A percentile compares a stretch with the other conserved stretches of the same genome.
phyloP scores from a whole-genome alignment of 2,113 vertebrate species.

The Riparia riparia region DNA sequence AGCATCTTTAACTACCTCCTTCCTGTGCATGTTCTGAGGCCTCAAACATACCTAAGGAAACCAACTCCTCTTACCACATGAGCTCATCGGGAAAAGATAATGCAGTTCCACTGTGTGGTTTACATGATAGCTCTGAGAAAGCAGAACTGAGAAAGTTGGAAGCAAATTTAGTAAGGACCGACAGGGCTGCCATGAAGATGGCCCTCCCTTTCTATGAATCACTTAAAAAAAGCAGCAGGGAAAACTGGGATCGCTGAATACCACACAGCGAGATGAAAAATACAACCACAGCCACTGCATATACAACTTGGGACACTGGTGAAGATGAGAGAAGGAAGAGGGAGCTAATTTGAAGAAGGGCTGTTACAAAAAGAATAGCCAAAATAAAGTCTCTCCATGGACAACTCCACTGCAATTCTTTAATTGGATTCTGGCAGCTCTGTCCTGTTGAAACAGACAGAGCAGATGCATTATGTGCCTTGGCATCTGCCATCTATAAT shows the following conservation, averaged over 20 bases:
- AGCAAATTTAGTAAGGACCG: background rate
- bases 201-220: background rate
- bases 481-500: constrained; percentile 61
- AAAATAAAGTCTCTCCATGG: constrained; percentile 17
- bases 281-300: background rate
- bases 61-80: background rate
- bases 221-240: background rate
- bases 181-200: background rate
- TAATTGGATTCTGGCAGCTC: constrained; percentile 49
- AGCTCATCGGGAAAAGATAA: background rate
- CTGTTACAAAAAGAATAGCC: background rate
- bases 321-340: background rate
- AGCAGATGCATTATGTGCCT: constrained; percentile 32
- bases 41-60: background rate
- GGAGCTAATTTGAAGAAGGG: background rate
- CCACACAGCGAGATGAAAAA: background rate
- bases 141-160: background rate
- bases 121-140: background rate
- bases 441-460: background rate
- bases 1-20: background rate
- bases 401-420: constrained; percentile 40
- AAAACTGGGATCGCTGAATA: background rate
- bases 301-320: background rate
- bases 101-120: background rate
- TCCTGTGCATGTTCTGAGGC: background rate